Evolutionary conservation across 2,797 vertebrate species (phyloP).

Genomic region (Poecilia velifera): DNA sequence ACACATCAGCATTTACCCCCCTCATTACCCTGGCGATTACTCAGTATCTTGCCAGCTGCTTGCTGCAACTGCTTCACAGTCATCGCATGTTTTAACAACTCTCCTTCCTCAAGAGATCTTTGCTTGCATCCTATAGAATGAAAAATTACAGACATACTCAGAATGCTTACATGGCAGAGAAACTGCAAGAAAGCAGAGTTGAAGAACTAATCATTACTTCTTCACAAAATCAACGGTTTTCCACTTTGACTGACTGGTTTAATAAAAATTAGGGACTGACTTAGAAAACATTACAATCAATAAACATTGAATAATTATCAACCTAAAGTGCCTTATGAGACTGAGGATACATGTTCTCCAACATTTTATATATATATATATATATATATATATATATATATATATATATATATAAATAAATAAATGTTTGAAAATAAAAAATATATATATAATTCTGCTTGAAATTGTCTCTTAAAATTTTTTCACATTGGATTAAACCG

Average conservation of each 20-base stretch:
- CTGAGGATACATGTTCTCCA: background rate
- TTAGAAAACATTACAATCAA: background rate
- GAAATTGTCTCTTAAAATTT: background rate
- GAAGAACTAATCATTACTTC: slow-evolving; percentile 16
- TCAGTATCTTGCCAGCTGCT: slow-evolving; percentile 69
- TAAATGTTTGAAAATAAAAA: background rate
- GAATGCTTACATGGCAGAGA: slow-evolving; percentile 8
- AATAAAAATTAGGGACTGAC: background rate
- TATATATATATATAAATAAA: background rate
- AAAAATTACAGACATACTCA: slow-evolving; percentile 30
- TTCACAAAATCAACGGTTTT: background rate
- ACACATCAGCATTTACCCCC: slow-evolving; percentile 68
- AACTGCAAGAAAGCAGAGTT: background rate
- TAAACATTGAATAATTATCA: background rate
- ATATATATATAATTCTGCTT: background rate
- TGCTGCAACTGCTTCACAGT: slow-evolving; percentile 50
- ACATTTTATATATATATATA: background rate
- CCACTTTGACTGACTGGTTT: background rate
- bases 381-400: background rate
- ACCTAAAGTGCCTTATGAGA: too few relatives aligned
- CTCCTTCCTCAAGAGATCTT: slow-evolving; percentile 25
- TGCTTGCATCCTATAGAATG: slow-evolving; percentile 12
- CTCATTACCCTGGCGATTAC: slow-evolving; percentile 64
- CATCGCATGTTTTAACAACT: slow-evolving; percentile 41
- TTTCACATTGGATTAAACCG: background rate